phyloP scores from a whole-genome alignment of 2,797 vertebrate species.

The Periparus ater region DNA sequence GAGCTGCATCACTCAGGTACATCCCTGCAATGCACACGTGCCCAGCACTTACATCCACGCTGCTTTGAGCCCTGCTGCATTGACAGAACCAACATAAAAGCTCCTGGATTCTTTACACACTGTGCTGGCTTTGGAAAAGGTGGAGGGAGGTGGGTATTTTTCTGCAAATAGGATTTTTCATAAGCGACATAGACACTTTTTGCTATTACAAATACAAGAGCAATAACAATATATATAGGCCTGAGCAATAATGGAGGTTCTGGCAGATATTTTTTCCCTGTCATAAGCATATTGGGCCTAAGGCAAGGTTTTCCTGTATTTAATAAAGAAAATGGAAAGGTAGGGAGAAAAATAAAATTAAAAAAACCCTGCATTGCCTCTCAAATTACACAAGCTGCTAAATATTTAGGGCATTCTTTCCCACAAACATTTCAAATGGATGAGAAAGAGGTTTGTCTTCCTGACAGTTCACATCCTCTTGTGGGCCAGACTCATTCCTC shows the following conservation, averaged over 20 bases:
- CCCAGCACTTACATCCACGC: rapidly evolving
- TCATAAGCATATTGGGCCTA: conserved; percentile 16
- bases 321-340: conserved; percentile 55
- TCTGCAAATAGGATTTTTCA: neutral
- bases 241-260: conserved; percentile 24
- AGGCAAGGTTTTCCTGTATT: conserved; percentile 45
- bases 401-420: conserved; percentile 64
- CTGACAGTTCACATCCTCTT: conserved; percentile 38
- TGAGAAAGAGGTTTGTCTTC: conserved; percentile 46
- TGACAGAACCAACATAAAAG: neutral
- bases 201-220: conserved; percentile 24
- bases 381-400: conserved; percentile 59
- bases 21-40: rapidly evolving
- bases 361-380: neutral
- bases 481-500: conserved; percentile 19
- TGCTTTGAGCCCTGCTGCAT: neutral
- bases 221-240: conserved; percentile 11
- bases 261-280: conserved; percentile 14
- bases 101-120: neutral
- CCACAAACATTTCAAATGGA: conserved; percentile 38
- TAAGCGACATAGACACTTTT: neutral
- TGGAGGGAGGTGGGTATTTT: neutral
- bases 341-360: conserved; percentile 16
- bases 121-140: neutral
- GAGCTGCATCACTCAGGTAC: neutral